phyloP scores from a whole-genome alignment of 2,888 invertebrate species.

The Agrypnus murinus region DNA sequence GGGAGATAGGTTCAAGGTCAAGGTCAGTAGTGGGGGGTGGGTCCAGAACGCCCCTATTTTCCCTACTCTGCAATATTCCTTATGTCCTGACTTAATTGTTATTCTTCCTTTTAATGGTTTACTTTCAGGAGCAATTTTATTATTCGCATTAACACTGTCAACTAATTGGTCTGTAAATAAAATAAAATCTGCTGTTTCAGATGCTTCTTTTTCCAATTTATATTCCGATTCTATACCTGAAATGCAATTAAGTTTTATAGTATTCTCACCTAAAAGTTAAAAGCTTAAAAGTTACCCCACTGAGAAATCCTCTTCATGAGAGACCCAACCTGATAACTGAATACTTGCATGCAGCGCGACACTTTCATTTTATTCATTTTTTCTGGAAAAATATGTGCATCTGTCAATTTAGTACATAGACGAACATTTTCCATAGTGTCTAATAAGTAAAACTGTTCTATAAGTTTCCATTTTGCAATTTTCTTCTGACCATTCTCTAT shows the following conservation, averaged over 20 bases:
- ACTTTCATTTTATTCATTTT: constrained; percentile 56
- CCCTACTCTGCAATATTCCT: constrained; percentile 22
- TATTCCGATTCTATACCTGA: constrained; percentile 5
- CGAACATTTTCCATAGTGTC: background rate
- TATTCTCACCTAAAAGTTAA: constrained; percentile 16
- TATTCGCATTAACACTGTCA: constrained; percentile 48
- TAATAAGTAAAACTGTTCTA: no score
- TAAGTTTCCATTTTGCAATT: background rate
- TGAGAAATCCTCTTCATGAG: constrained; percentile 49
- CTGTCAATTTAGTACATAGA: background rate
- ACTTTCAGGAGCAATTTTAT: background rate
- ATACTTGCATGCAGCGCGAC: constrained; percentile 51
- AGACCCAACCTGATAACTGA: constrained; percentile 51
- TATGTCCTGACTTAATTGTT: background rate
- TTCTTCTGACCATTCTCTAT: background rate
- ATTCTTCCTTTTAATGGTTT: constrained; percentile 6
- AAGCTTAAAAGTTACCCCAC: constrained; percentile 51
- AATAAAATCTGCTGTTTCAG: constrained; percentile 51
- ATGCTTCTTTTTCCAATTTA: constrained; percentile 26
- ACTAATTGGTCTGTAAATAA: constrained; percentile 53
- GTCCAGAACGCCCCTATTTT: no score
- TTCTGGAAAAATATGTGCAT: background rate
- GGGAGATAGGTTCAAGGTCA: no score
- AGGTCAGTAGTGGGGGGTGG: no score
- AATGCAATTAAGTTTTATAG: constrained; percentile 7